A percentile compares a stretch with the other conserved stretches of the same genome.
Evolutionary conservation across 2,797 vertebrate species (phyloP).

Genomic region (Orestias chungarensis): DNA sequence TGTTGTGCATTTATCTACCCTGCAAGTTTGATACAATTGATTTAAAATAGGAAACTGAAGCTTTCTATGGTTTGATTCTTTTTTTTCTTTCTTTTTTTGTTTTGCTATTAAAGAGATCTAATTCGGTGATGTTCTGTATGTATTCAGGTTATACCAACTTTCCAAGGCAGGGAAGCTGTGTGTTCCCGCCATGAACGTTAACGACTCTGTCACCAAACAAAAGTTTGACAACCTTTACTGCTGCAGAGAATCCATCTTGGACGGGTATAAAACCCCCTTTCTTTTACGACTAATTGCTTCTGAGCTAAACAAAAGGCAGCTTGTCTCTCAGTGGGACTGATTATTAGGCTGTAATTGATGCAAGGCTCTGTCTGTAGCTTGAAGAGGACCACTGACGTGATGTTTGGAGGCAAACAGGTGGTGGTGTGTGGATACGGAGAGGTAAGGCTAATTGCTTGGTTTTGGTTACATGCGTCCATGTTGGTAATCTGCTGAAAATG

Average conservation of each 20-base stretch:
- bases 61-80: background rate
- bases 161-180: constrained; percentile 96
- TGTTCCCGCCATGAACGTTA: constrained; percentile 97
- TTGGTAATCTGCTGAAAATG: background rate
- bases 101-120: background rate
- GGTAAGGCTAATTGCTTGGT: constrained; percentile 73
- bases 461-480: no score
- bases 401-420: constrained; percentile 97
- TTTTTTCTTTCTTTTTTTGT: background rate
- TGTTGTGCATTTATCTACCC: background rate
- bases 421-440: constrained; percentile 97
- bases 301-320: background rate
- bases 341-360: constrained; percentile 1
- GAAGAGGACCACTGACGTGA: constrained; percentile 95
- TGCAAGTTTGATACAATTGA: background rate
- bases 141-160: constrained; percentile 89
- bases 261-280: constrained; percentile 79
- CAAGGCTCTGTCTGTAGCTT: constrained; percentile 75
- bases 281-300: background rate
- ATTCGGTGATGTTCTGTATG: background rate
- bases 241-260: constrained; percentile 95
- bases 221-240: constrained; percentile 99
- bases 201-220: constrained; percentile 97
- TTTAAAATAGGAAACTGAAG: background rate
- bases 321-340: no score